phyloP scores from a whole-genome alignment of 2,113 vertebrate genomes.

The Podarcis raffonei region DNA sequence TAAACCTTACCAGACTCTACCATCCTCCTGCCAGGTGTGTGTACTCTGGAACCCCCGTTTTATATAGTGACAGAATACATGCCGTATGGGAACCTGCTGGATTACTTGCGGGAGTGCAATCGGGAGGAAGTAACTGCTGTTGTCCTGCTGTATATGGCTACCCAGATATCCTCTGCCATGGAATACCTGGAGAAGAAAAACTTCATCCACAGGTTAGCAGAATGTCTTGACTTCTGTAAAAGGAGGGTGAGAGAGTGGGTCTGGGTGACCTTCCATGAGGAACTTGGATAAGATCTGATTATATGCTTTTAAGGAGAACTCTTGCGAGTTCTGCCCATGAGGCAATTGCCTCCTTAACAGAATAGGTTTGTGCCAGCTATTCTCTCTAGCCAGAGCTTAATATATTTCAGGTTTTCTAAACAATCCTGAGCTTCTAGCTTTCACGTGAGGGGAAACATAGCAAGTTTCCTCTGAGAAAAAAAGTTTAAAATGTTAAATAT shows the following conservation, averaged over 20 bases:
- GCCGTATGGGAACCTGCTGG: conserved; percentile 95
- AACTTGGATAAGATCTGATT: not conserved
- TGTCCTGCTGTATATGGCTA: conserved; percentile 98
- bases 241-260: not conserved
- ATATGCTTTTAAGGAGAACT: not conserved
- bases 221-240: not conserved
- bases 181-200: conserved; percentile 99
- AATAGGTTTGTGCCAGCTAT: not conserved
- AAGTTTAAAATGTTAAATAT: not conserved
- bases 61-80: conserved; percentile 99
- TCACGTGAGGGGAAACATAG: not conserved
- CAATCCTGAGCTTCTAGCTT: not conserved
- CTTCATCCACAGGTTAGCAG: conserved; percentile 93
- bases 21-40: conserved; percentile 84
- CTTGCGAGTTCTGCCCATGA: not conserved
- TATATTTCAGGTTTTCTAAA: not conserved
- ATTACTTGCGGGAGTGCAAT: conserved; percentile 95
- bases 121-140: conserved; percentile 95
- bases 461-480: not conserved
- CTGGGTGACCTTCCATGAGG: not conserved
- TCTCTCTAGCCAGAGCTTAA: not conserved
- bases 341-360: not conserved
- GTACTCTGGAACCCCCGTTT: conserved; percentile 96
- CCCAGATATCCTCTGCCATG: conserved; percentile 99
- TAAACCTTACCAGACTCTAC: not conserved